A percentile compares a stretch with the other conserved stretches of the same genome.
phyloP scores from a whole-genome alignment of 2,888 invertebrate species.

The Lathronympha strigana region DNA sequence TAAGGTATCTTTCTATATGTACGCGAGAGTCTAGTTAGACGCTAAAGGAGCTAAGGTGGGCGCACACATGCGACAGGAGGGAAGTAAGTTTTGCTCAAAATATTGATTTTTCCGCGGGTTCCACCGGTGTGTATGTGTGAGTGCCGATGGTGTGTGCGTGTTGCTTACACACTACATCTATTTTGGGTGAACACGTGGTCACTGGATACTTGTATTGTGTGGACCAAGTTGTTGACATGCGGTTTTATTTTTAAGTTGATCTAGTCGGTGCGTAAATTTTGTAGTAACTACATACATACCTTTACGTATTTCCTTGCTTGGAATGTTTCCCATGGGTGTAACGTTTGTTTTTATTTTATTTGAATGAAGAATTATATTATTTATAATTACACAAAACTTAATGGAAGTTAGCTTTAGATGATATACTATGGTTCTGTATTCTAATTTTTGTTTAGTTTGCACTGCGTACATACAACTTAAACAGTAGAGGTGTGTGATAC shows the following conservation, averaged over 20 bases:
- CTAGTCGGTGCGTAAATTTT: slow-evolving; percentile 69
- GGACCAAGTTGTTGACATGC: slow-evolving; percentile 75
- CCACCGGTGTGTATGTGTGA: slow-evolving; percentile 59
- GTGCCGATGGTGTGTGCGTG: slow-evolving; percentile 47
- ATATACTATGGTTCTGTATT: too few relatives aligned
- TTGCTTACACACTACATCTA: slow-evolving; percentile 68
- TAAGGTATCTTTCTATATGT: slow-evolving; percentile 70
- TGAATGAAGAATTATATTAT: too few relatives aligned
- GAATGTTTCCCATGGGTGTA: too few relatives aligned
- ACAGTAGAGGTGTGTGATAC: too few relatives aligned
- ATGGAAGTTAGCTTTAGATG: too few relatives aligned
- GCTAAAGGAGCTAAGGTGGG: slow-evolving; percentile 53
- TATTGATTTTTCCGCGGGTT: slow-evolving; percentile 82
- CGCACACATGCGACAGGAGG: slow-evolving; percentile 74
- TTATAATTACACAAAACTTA: too few relatives aligned
- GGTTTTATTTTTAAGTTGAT: slow-evolving; percentile 79
- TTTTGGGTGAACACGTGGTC: slow-evolving; percentile 81
- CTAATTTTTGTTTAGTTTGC: too few relatives aligned
- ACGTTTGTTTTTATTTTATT: too few relatives aligned
- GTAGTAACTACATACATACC: background rate
- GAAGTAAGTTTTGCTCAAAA: slow-evolving; percentile 84
- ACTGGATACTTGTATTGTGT: slow-evolving; percentile 54
- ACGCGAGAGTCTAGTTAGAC: slow-evolving; percentile 55
- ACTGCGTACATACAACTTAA: too few relatives aligned
- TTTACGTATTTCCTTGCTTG: too few relatives aligned